phyloP scores from a whole-genome alignment of 2,113 vertebrate genomes.

The Nipponia nippon region DNA sequence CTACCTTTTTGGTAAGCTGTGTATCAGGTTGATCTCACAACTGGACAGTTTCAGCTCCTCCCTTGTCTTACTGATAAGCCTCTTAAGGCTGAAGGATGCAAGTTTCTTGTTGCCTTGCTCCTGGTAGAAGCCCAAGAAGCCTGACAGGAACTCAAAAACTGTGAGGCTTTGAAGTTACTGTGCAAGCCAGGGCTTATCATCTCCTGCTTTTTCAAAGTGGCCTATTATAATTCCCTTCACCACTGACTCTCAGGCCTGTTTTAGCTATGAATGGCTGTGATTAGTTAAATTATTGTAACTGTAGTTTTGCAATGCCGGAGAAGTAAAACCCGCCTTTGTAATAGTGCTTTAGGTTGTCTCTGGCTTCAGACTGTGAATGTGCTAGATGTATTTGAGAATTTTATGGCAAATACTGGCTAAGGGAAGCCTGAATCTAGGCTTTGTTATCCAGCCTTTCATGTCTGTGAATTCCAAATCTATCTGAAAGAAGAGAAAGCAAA shows the following conservation, averaged over 20 bases:
- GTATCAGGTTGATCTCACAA: neutral
- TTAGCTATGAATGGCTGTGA: neutral
- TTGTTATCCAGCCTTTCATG: neutral
- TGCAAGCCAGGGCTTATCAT: neutral
- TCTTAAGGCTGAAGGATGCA: neutral
- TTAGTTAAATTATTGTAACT: neutral
- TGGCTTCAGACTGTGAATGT: neutral
- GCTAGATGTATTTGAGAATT: neutral
- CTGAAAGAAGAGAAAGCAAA: conserved; percentile 1
- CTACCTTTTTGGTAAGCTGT: neutral
- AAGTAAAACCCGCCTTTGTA: neutral
- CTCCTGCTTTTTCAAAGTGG: neutral
- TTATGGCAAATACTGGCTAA: neutral
- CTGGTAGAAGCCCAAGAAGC: neutral
- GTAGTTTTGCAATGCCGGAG: neutral
- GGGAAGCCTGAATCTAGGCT: neutral
- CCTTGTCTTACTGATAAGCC: neutral
- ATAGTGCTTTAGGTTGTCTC: neutral
- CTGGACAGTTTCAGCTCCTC: neutral
- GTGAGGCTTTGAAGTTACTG: neutral
- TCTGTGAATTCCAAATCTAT: neutral
- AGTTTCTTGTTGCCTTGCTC: neutral
- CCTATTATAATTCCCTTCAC: neutral
- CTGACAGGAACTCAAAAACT: neutral
- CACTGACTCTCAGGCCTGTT: neutral